Evolutionary conservation across 2,113 vertebrate species (phyloP), one percentile per base, ranked within the genome.

Genomic region (Oncorhynchus gorbuscha): DNA sequence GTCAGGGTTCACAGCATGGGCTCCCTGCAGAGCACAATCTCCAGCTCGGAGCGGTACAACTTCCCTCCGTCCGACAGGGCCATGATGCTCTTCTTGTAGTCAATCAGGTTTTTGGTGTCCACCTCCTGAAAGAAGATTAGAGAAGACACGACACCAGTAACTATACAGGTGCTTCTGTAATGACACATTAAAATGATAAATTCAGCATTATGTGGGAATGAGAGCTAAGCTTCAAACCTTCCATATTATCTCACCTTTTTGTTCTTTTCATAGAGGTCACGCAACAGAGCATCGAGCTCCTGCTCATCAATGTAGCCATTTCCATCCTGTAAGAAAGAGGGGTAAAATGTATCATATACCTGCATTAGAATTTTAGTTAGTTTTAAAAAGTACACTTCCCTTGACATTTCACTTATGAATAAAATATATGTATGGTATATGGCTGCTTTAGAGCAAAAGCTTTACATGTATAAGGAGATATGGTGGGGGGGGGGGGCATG

Each of bases 241-340:
- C 59, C 14, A 45, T 18, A 45, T 12, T 18, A 20, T 22, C 68
- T 45, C 35, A 69, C 68, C 24, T 49, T 0, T 84, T 97, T 96
- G 89, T 96, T 96, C 85, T 94, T 98, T 87, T 96, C 96, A 49
- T 95, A 98, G 59, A 99, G 95, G 76, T 99, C 98, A 90, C 95
- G 97, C 89, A 99, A 87, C 30, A 99, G 95, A 2, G 96, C 97
- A 0, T 99, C 97, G 92, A 99, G 83, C 82, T 99, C 97, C 0
- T 97, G 93, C 91, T 99, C 96, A 4, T 99, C 98, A 8, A 99
- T 99, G 93, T 97, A 99, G 78, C 98, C 98, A 0, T 94, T 99
- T 5, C 97, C 95, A 2, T 99, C 98, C 98, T 99, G 28, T 28
- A 67, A 30, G 65, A 66, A 28, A 28, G 64, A 65, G 5, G 14